Evolutionary conservation across 2,888 invertebrate genomes (phyloP).

Genomic region (Nomada hirtipes): DNA sequence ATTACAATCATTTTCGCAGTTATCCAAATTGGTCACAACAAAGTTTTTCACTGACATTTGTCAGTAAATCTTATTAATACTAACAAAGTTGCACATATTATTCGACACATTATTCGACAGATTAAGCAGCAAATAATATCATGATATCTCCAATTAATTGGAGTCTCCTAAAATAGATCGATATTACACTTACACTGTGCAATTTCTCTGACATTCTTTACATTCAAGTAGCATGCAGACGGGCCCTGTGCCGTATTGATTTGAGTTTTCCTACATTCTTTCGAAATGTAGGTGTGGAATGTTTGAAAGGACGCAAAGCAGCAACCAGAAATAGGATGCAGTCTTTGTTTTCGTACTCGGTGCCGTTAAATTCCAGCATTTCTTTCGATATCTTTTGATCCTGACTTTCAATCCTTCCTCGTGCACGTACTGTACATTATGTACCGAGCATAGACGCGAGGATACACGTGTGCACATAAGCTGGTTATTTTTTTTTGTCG

Average conservation of each 20-base stretch:
- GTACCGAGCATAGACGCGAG: background rate
- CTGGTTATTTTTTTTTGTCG: background rate
- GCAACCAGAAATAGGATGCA: conserved; percentile 4
- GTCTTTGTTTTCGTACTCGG: conserved; percentile 31
- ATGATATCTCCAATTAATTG: no score
- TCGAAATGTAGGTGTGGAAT: background rate
- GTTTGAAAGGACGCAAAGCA: background rate
- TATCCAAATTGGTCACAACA: no score
- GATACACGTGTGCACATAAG: background rate
- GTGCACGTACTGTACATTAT: background rate
- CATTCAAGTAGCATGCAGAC: background rate
- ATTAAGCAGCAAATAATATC: no score
- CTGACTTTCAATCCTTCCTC: conserved; percentile 7
- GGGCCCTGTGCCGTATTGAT: background rate
- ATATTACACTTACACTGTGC: background rate
- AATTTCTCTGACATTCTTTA: background rate
- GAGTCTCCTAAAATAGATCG: background rate
- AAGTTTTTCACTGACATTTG: no score
- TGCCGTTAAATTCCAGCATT: conserved; percentile 17
- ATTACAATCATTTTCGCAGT: no score
- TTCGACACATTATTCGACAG: no score
- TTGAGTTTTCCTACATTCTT: background rate
- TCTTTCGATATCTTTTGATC: conserved; percentile 37
- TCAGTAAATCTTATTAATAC: no score
- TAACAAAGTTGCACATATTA: no score